These are phyloP conservation scores for Cremastobaeus sp. DNA, from an alignment of 2,888 invertebrate genomes.

Conservation along the genomic window DNA sequence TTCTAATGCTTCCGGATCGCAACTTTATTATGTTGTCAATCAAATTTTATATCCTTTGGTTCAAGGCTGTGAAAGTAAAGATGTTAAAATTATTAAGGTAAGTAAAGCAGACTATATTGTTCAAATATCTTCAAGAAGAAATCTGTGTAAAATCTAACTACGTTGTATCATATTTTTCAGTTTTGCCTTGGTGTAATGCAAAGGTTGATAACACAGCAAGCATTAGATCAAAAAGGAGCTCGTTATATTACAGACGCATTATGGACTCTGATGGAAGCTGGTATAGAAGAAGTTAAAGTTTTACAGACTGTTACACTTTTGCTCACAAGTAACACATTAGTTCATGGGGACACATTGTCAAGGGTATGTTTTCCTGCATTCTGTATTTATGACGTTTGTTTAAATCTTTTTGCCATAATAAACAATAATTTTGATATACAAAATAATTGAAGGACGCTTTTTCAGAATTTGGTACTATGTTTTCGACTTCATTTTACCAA, in stretches of 20 bases:
- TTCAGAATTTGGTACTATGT: conserved; percentile 94
- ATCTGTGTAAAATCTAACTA: neutral
- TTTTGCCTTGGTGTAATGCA: conserved; percentile 96
- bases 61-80: conserved; percentile 98
- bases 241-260: conserved; percentile 94
- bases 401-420: too few relatives aligned
- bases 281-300: conserved; percentile 96
- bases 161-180: conserved; percentile 79
- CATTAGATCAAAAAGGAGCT: conserved; percentile 94
- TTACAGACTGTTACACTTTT: conserved; percentile 96
- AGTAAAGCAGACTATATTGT: conserved; percentile 3
- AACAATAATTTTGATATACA: neutral
- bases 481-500: conserved; percentile 97
- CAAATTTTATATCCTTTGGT: conserved; percentile 97
- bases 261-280: conserved; percentile 95
- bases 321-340: conserved; percentile 95
- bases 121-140: neutral
- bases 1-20: conserved; percentile 86
- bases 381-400: too few relatives aligned
- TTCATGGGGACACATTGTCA: conserved; percentile 95
- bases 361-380: conserved; percentile 86
- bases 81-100: conserved; percentile 95
- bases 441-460: conserved; percentile 42
- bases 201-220: conserved; percentile 92
- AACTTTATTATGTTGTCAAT: conserved; percentile 92